phyloP scores from a whole-genome alignment of 2,113 vertebrate species.

The Physeter macrocephalus region DNA sequence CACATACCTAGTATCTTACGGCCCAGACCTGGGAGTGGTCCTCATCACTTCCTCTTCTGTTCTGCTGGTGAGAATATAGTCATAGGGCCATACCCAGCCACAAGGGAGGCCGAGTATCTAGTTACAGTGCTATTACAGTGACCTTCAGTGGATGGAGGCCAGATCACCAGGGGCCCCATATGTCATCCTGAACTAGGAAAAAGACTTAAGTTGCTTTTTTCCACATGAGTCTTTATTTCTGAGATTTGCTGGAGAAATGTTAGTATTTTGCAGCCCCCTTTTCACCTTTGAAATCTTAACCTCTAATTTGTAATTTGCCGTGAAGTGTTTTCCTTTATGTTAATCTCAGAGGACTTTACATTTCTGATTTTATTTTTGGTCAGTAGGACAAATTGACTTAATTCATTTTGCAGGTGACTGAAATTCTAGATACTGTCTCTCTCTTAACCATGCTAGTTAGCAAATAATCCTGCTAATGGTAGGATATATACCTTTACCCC shows the following conservation, averaged over 20 bases:
- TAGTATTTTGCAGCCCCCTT: not conserved
- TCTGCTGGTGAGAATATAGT: not conserved
- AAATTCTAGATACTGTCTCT: not conserved
- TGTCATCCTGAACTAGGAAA: not conserved
- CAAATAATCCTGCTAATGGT: not conserved
- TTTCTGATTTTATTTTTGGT: constrained; percentile 35
- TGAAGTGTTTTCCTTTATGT: not conserved
- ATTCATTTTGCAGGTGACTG: not conserved
- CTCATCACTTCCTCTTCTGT: not conserved
- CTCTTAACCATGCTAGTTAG: not conserved
- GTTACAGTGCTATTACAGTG: not conserved
- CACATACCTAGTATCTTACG: not conserved
- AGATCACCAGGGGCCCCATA: not conserved
- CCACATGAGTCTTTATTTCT: not conserved
- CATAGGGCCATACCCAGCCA: not conserved
- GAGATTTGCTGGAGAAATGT: not conserved
- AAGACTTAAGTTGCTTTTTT: not conserved
- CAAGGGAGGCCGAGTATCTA: not conserved
- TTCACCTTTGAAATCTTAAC: not conserved
- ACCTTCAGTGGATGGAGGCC: not conserved
- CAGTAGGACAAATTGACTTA: not conserved
- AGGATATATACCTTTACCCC: not conserved
- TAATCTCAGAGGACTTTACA: not conserved
- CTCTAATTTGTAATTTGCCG: not conserved
- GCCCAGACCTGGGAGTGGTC: not conserved